Percentiles rank a stretch among this genome's conserved stretches.
These are phyloP conservation scores for Callyntrura sp. DNA, from an alignment of 2,888 invertebrate genomes.

Conservation along the genomic window DNA sequence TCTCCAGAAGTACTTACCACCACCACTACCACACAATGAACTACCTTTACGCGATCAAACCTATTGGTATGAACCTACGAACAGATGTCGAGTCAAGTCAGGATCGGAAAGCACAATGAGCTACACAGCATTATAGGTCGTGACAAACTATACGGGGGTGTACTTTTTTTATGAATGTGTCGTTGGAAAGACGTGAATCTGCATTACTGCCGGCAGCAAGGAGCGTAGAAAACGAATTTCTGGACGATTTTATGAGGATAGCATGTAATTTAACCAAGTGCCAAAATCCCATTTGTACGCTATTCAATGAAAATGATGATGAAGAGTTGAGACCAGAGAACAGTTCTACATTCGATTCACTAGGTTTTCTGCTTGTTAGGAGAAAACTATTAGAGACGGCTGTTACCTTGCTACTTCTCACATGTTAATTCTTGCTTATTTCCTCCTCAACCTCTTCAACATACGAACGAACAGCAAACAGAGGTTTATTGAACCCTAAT, in stretches of 20 bases:
- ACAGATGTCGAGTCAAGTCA: conserved; percentile 32
- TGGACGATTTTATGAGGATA: conserved; percentile 41
- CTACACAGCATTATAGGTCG: too few relatives aligned
- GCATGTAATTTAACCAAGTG: conserved; percentile 61
- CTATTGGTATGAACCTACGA: background rate
- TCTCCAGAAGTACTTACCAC: background rate
- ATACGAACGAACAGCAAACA: conserved; percentile 8
- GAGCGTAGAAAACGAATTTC: conserved; percentile 25
- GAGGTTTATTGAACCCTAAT: conserved; percentile 74
- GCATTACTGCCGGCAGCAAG: conserved; percentile 21
- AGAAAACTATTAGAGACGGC: conserved; percentile 32
- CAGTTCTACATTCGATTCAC: conserved; percentile 1
- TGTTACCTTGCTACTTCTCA: conserved; percentile 59
- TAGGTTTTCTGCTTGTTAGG: conserved; percentile 31
- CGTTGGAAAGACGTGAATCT: conserved; percentile 35
- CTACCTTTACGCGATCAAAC: background rate
- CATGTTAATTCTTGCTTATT: conserved; percentile 45
- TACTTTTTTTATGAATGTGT: conserved; percentile 13
- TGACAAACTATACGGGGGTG: background rate
- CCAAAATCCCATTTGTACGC: conserved; percentile 55
- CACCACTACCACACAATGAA: background rate
- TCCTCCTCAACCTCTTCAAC: conserved; percentile 17
- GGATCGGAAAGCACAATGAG: background rate
- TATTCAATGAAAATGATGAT: conserved; percentile 63
- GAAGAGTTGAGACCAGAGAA: conserved; percentile 2